Base-by-base conservation (phyloP, 2,113 vertebrate species). In the Hirundichthys speculiger region DNA sequence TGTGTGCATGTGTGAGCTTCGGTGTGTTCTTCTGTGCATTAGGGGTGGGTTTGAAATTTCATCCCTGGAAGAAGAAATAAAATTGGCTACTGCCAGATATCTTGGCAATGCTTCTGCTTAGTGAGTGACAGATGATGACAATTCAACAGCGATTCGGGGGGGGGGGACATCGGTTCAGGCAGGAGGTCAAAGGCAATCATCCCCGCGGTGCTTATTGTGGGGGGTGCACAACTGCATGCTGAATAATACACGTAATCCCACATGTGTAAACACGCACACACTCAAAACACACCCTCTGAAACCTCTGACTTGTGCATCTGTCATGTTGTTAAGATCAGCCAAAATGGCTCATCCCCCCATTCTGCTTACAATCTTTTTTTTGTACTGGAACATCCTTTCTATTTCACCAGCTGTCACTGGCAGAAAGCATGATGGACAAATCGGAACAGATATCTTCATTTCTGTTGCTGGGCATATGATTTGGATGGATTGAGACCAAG, bases 101-200 rank as follows among this genome's bases (percentile, higher is more conserved):
- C 68, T 30, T 48, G 71, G 75, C 64, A 73, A 46, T 13, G 66
- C 43, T 13, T 15, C 71, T 85, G 78, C 85, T 87, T 64, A 77
- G 77, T 70, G 85, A 80, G 76, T 85, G 84, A 88, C 86, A 70
- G 87, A 92, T 86, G 79, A 89, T 84, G 87, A 91, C 86, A 85
- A 89, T 90, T 89, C 83, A 66, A 69, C 81, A 82, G 87, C 85
- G 84, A 90, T 92, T 88, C 80, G 79, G 64, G 64, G 13, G 8
- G 14, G 40, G 73, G 75, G 82, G 82, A 84, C 80, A 79, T 85
- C 48, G 45, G 77, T 82, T 87, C 83, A 87, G 74, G 57, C 77
- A n/a, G 75, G 84, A 80, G 90, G 90, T 90, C 87, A 89, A 73
- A 89, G 86, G 80, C 90, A 89, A 88, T 91, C 88, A 87, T 85